Base-by-base conservation (phyloP, 2,888 invertebrate genomes). In the Pristionchus fissidentatus region DNA sequence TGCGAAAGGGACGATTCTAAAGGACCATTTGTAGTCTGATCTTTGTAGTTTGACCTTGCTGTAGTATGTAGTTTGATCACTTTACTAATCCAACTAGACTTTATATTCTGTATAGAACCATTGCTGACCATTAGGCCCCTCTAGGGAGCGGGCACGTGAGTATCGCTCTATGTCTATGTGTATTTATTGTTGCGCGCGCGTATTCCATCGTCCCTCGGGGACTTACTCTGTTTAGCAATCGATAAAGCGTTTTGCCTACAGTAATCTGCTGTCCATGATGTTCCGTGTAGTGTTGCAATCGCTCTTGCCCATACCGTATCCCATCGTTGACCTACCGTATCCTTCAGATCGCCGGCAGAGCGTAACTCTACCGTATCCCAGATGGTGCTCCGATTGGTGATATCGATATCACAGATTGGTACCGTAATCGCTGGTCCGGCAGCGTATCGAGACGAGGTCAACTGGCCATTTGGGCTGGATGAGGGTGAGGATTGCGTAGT, bases 1-100 rank as follows among this genome's bases (percentile, higher is more conserved):
- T 83, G 73, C 49, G 83, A n/a, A 70, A 73, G 41, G 83, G 83
- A 19, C 19, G 62, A 1, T 81, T 81, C 80, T 70, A 57, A 79
- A 7, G n/a, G n/a, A n/a, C n/a, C n/a, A n/a, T n/a, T n/a, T n/a
- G n/a, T n/a, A n/a, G n/a, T n/a, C 4, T 77, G 52, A 32, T 52
- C 35, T 22, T 35, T 78, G 35, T n/a, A n/a, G n/a, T n/a, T n/a
- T n/a, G n/a, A n/a, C n/a, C n/a, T n/a, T n/a, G n/a, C n/a, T n/a
- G n/a, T n/a, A n/a, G n/a, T n/a, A n/a, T n/a, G n/a, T 78, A 78
- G 35, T 35, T 22, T 78, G 41, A 78, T 55, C 52, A 5, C 19
- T 19, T n/a, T 35, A 15, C 60, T 26, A 29, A 62, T 19, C 15
- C 10, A 35, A 32, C n/a, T 62, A 62, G 32, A 10, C 10, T 1